These are phyloP conservation scores for Polydesmus complanatus DNA, from an alignment of 2,888 invertebrate species.

Conservation along the genomic window DNA sequence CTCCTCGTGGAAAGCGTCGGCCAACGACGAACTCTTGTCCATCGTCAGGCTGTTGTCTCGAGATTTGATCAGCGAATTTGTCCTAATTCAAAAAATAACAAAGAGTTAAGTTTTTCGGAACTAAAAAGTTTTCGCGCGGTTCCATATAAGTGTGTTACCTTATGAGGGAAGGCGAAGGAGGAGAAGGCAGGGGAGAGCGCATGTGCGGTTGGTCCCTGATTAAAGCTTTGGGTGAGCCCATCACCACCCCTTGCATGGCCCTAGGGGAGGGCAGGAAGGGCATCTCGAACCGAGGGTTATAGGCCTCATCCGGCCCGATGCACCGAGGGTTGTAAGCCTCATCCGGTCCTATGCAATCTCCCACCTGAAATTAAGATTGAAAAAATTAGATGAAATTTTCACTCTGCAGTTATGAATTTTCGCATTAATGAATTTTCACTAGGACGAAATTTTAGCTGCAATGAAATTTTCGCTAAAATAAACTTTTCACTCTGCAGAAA, in stretches of 20 bases:
- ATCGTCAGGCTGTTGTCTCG: conserved; percentile 21
- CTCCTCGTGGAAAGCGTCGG: conserved; percentile 40
- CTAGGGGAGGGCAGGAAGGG: conserved; percentile 14
- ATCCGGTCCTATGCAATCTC: conserved; percentile 23
- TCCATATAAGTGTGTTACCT: conserved; percentile 3
- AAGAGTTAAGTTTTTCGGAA: neutral
- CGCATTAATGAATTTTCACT: no score
- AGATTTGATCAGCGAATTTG: conserved; percentile 14
- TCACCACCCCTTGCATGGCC: no score
- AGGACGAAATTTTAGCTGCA: no score
- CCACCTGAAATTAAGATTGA: conserved; percentile 21
- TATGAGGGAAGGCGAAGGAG: conserved; percentile 24
- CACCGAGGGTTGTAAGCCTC: conserved; percentile 19
- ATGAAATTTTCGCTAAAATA: no score
- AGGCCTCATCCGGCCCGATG: conserved; percentile 22
- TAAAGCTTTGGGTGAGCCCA: conserved; percentile 38
- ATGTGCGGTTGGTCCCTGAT: conserved; percentile 35
- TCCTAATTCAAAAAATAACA: conserved; percentile 5
- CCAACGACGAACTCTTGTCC: conserved; percentile 28
- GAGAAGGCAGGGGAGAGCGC: conserved; percentile 22
- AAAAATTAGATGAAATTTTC: neutral
- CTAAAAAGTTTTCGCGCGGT: no score
- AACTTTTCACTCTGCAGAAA: no score
- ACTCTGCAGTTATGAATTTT: neutral
- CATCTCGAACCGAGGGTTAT: neutral